phyloP scores from a whole-genome alignment of 2,113 vertebrate genomes.

The Hemiscyllium ocellatum region DNA sequence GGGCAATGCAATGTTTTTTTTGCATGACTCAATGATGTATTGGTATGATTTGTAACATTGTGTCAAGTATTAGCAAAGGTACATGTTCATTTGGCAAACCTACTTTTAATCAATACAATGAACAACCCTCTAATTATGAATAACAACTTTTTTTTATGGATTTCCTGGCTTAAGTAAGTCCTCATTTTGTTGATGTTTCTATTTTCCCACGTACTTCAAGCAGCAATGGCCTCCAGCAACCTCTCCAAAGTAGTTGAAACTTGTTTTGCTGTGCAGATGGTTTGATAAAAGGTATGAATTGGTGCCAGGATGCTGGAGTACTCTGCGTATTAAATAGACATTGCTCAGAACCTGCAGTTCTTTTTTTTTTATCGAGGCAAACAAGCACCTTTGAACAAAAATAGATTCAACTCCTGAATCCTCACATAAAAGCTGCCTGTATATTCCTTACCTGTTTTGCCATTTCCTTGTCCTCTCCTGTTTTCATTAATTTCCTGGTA shows the following conservation, averaged over 20 bases:
- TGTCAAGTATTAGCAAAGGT: neutral
- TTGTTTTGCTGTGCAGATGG: constrained; percentile 18
- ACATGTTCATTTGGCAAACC: neutral
- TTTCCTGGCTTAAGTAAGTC: neutral
- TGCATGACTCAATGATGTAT: neutral
- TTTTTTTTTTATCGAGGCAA: neutral
- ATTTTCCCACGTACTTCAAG: constrained; percentile 24
- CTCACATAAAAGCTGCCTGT: neutral
- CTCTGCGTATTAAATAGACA: neutral
- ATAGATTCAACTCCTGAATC: neutral
- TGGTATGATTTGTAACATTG: neutral
- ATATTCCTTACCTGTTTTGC: neutral
- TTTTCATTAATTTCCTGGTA: neutral
- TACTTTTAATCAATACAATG: neutral
- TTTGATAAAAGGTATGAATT: neutral
- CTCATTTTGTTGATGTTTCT: neutral
- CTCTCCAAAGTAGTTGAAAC: constrained; percentile 12
- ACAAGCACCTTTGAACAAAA: constrained; percentile 20
- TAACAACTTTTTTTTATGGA: constrained; percentile 10
- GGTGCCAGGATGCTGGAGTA: neutral
- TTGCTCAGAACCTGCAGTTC: neutral
- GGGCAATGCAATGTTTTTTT: neutral
- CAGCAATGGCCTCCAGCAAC: neutral
- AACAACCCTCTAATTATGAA: neutral
- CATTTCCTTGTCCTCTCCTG: neutral